Conservation (phyloP, 2,797 vertebrate genomes). For the Threskiornis aethiopicus region DNA sequence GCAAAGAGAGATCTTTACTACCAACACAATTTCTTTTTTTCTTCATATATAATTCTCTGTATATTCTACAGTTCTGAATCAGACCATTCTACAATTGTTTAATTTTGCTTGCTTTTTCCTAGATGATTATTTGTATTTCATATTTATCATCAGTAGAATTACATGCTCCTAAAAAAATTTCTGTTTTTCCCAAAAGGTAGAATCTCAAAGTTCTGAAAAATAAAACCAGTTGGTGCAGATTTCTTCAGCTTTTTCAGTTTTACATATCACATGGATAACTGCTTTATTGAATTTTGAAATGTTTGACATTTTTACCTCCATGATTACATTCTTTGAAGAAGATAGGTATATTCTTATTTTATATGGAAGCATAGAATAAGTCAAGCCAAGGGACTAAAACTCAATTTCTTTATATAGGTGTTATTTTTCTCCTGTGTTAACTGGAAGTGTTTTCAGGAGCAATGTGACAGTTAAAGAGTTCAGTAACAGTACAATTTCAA, state of each 20-base stretch:
- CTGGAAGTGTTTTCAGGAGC: not conserved
- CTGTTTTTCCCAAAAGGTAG: not conserved
- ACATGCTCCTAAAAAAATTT: not conserved
- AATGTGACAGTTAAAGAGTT: not conserved
- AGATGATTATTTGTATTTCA: not conserved
- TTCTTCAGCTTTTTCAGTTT: not conserved
- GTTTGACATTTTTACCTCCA: not conserved
- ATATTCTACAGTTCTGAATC: not conserved
- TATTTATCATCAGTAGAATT: not conserved
- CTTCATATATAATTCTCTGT: not conserved
- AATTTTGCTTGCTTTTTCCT: not conserved
- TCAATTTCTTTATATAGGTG: not conserved
- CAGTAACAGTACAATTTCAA: not conserved
- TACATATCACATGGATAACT: not conserved
- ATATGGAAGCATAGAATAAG: not conserved
- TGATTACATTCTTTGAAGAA: not conserved
- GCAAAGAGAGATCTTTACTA: not conserved
- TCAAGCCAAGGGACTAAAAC: accelerated
- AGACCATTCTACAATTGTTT: not conserved
- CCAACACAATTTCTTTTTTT: not conserved
- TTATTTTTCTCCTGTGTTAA: not conserved
- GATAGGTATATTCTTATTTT: not conserved
- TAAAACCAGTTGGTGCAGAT: not conserved
- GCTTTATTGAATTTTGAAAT: not conserved
- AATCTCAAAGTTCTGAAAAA: not conserved